Evolutionary conservation across 2,113 vertebrate genomes (phyloP).

Genomic region (Microtus richardsoni): DNA sequence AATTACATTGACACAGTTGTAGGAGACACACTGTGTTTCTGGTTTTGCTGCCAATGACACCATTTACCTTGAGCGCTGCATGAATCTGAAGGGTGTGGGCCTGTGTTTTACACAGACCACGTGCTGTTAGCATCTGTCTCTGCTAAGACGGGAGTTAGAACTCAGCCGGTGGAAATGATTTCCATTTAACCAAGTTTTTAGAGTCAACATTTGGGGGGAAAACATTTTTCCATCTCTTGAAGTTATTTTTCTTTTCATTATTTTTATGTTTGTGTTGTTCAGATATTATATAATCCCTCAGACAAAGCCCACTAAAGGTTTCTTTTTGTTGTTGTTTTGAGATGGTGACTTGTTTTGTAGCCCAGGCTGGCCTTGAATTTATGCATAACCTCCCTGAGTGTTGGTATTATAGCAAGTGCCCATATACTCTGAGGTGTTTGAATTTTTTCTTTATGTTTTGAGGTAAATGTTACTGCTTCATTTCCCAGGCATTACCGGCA

Average conservation of each 20-base stretch:
- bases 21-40: background rate
- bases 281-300: background rate
- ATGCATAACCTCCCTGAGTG: background rate
- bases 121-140: background rate
- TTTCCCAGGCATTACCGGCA: background rate
- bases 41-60: background rate
- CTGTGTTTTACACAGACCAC: background rate
- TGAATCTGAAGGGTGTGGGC: background rate
- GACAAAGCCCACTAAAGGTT: background rate
- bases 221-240: background rate
- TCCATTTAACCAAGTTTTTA: background rate
- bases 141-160: background rate
- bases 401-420: background rate
- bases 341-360: background rate
- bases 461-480: background rate
- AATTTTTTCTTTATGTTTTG: background rate
- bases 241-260: background rate
- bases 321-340: background rate
- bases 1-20: background rate
- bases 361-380: background rate
- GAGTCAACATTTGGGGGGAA: background rate
- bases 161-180: background rate
- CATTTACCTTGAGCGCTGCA: background rate
- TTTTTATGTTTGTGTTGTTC: background rate
- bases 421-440: background rate